Evolutionary conservation across 2,888 invertebrate species (phyloP).

Genomic region (Pheosia tremula): DNA sequence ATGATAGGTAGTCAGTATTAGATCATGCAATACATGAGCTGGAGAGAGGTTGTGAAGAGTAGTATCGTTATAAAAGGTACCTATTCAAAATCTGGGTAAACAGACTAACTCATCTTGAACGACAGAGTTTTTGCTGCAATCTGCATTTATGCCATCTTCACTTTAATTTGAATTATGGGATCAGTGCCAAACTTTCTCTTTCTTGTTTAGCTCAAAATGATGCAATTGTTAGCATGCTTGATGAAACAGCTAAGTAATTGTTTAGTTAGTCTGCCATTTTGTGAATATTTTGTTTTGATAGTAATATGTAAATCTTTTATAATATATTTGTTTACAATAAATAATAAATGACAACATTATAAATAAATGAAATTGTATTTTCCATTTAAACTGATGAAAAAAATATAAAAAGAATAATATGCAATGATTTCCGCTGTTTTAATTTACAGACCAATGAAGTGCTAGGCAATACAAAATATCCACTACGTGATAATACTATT

Average conservation of each 20-base stretch:
- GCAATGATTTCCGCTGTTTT: constrained; percentile 80
- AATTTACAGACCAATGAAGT: constrained; percentile 45
- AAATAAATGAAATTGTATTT: constrained; percentile 84
- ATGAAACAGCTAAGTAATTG: constrained; percentile 81
- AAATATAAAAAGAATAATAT: constrained; percentile 85
- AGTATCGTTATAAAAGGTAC: constrained; percentile 83
- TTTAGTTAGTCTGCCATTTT: constrained; percentile 85
- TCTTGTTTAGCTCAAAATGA: constrained; percentile 83
- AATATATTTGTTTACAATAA: constrained; percentile 85
- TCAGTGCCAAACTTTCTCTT: constrained; percentile 84
- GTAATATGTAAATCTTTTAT: constrained; percentile 85
- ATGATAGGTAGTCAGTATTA: constrained; percentile 70
- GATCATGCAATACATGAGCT: constrained; percentile 73
- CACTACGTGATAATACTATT: too few relatives aligned
- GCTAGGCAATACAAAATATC: too few relatives aligned
- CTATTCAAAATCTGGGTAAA: constrained; percentile 80
- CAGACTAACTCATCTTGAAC: constrained; percentile 78
- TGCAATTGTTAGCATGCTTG: constrained; percentile 84
- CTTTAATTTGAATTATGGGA: constrained; percentile 79
- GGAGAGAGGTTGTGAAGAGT: constrained; percentile 81
- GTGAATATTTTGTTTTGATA: constrained; percentile 85
- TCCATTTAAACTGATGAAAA: constrained; percentile 85
- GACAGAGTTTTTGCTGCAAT: constrained; percentile 78
- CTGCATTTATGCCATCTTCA: constrained; percentile 82
- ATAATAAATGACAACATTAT: constrained; percentile 84